Conservation (phyloP, 2,113 vertebrate genomes). For the Gallinago undulata region DNA sequence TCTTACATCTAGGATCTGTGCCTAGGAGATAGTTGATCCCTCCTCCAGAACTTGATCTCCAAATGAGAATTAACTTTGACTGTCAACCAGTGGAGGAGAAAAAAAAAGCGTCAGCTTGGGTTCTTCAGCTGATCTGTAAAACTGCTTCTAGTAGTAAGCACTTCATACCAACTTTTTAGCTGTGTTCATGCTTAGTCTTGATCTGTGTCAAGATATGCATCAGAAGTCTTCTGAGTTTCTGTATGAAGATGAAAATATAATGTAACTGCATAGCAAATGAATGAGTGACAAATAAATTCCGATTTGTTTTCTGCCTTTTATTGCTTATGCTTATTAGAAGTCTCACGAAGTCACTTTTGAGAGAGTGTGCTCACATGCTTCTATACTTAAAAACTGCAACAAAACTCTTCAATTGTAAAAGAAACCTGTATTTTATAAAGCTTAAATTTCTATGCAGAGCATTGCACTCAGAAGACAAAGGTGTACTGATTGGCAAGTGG, state of each 20-base stretch:
- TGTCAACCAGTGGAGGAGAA: neutral
- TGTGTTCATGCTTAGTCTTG: neutral
- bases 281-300: neutral
- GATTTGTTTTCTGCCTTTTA: neutral
- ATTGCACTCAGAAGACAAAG: neutral
- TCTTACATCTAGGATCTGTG: neutral
- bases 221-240: neutral
- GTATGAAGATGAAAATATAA: neutral
- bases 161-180: neutral
- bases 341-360: neutral
- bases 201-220: neutral
- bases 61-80: neutral
- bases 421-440: neutral
- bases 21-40: neutral
- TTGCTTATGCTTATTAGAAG: neutral
- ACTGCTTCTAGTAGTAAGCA: neutral
- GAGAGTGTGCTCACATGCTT: neutral
- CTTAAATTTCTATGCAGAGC: neutral
- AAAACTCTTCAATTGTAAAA: neutral
- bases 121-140: neutral
- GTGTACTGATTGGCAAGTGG: neutral
- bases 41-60: neutral
- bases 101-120: neutral
- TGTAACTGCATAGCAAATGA: neutral
- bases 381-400: neutral